Base-by-base conservation (phyloP, 2,113 vertebrate species). In the Brachypodius melanocephalos region DNA sequence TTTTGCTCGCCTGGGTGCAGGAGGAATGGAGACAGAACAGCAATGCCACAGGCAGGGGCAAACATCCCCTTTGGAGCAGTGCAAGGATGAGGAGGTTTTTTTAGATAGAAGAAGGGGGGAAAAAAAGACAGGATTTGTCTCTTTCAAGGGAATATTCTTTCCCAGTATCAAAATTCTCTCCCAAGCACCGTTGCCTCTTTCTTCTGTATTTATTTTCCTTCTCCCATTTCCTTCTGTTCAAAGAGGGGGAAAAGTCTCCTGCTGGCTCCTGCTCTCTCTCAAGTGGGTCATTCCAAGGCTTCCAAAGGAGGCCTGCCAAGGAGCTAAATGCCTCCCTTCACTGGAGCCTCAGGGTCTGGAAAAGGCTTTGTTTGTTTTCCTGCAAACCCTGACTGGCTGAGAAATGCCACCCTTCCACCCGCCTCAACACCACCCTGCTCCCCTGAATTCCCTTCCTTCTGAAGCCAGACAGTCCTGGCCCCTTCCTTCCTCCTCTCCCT, bases 301-400 rank as follows among this genome's bases (percentile, higher is more conserved):
- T 78, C 95, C 65, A 38, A 52, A 78, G 8, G 63, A 95, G 87
- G 17, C 88, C 59, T 88, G 91, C 96, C 94, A 96, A 93, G 92
- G 89, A 62, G 43, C 58, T 86, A 12, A 93, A 88, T 17, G 87
- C 82, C 32, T 87, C 46, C 17, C 48, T 81, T 91, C 94, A 36
- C 73, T 24, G 74, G 40, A 72, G 83, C 22, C 67, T 67, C 43
- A 7, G 14, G 14, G 32, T 16, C 94, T 96, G 90, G 93, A 93
- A 96, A 93, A 93, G 14, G 21, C 55, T 48, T 54, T 87, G 78
- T 96, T 97, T 97, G 95, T 96, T 97, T 95, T 88, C 75, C 57
- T 10, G 46, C 48, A 88, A 92, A 90, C 85, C 92, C 83, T 59
- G 87, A 48, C 92, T 96, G n/a, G 21, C 65, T 61, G 62, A 79